Evolutionary conservation across 2,888 invertebrate genomes (phyloP).

Genomic region (Nymphalis urticae): DNA sequence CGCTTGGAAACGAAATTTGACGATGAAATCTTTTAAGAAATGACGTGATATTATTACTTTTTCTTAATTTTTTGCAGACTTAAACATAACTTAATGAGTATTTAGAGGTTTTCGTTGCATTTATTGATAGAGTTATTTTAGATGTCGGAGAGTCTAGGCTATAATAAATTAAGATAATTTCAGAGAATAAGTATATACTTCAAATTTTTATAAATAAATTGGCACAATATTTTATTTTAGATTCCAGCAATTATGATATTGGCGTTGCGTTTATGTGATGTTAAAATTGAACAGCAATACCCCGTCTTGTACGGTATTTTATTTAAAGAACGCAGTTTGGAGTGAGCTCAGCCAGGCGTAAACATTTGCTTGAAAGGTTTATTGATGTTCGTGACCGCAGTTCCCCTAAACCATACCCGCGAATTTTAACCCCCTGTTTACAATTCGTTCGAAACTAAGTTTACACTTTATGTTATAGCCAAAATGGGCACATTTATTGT

Average conservation of each 20-base stretch:
- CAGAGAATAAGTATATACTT: too few relatives aligned
- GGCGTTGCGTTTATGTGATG: background rate
- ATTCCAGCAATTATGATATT: too few relatives aligned
- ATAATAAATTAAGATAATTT: too few relatives aligned
- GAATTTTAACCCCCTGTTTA: conserved; percentile 32
- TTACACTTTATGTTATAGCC: conserved; percentile 24
- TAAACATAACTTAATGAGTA: too few relatives aligned
- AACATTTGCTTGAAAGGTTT: conserved; percentile 76
- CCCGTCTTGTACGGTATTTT: conserved; percentile 8
- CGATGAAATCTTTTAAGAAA: background rate
- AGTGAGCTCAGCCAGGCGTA: conserved; percentile 64
- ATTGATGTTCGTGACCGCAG: conserved; percentile 73
- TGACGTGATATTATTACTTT: background rate
- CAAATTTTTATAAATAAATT: too few relatives aligned
- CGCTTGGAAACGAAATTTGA: background rate
- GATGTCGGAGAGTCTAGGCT: too few relatives aligned
- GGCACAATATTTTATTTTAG: too few relatives aligned
- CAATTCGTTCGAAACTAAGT: conserved; percentile 26
- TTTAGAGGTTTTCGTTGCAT: too few relatives aligned
- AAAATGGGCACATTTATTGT: conserved; percentile 26
- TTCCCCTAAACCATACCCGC: conserved; percentile 38
- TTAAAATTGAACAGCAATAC: background rate
- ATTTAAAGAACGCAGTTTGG: conserved; percentile 1
- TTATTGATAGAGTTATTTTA: too few relatives aligned
- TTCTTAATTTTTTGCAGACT: background rate